Percentiles rank a stretch among this genome's conserved stretches.
These are phyloP conservation scores for Nebria ingens DNA, from an alignment of 1,140 invertebrate species.

Conservation along the genomic window DNA sequence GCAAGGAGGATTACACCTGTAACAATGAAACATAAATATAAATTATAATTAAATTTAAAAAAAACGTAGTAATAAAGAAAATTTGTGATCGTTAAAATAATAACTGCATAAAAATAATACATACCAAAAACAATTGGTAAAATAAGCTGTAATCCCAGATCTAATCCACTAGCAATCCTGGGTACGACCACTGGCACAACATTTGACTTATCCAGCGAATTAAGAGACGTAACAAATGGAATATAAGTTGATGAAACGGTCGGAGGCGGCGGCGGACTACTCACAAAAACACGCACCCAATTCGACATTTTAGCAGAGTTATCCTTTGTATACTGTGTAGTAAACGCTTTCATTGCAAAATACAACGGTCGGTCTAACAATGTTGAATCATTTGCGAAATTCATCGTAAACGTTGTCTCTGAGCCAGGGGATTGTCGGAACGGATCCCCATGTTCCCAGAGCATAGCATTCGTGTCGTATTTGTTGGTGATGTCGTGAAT, in stretches of 20 bases:
- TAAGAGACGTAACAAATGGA: constrained; percentile 28
- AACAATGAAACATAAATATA: constrained; percentile 11
- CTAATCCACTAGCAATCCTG: constrained; percentile 22
- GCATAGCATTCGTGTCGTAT: constrained; percentile 31
- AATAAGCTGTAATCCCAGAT: constrained; percentile 33
- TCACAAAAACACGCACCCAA: constrained; percentile 40
- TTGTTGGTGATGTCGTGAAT: constrained; percentile 37
- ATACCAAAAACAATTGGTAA: constrained; percentile 33
- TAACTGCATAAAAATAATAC: no score
- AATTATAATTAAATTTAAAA: not conserved
- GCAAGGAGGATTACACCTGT: constrained; percentile 33
- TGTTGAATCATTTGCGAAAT: constrained; percentile 35
- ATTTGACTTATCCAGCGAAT: constrained; percentile 26
- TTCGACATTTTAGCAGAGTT: constrained; percentile 41
- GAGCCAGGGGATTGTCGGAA: constrained; percentile 34
- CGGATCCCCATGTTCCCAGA: constrained; percentile 32
- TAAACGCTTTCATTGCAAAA: constrained; percentile 41
- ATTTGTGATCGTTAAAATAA: no score
- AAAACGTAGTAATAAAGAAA: not conserved
- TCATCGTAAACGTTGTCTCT: constrained; percentile 35
- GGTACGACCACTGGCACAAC: constrained; percentile 26
- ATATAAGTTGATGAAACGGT: constrained; percentile 32
- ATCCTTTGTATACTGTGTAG: constrained; percentile 24
- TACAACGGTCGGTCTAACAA: constrained; percentile 38
- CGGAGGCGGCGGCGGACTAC: constrained; percentile 38